Conservation (phyloP, 2,888 invertebrate genomes). For the Andrena bucephala region DNA sequence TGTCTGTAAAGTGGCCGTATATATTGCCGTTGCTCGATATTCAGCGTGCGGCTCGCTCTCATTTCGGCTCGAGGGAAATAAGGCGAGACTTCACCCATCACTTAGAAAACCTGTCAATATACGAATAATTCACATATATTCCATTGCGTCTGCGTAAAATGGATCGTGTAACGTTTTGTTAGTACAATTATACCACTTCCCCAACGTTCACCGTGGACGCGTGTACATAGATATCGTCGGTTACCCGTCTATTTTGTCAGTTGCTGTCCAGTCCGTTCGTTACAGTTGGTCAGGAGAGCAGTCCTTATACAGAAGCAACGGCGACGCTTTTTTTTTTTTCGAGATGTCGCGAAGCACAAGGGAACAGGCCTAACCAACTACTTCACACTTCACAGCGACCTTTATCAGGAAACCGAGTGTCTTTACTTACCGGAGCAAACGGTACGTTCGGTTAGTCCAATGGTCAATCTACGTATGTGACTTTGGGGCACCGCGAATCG, state of each 20-base stretch:
- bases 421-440: neutral
- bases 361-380: neutral
- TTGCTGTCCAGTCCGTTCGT: neutral
- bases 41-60: slow-evolving; percentile 78
- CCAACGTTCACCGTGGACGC: neutral
- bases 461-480: neutral
- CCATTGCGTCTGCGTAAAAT: slow-evolving; percentile 68
- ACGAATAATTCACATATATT: slow-evolving; percentile 80
- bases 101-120: slow-evolving; percentile 84
- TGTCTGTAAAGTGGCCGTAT: slow-evolving; percentile 52
- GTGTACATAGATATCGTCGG: neutral
- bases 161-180: slow-evolving; percentile 55
- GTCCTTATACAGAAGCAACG: neutral
- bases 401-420: neutral
- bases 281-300: neutral
- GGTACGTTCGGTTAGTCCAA: neutral
- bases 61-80: slow-evolving; percentile 80
- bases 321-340: neutral
- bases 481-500: too few species aligned
- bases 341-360: neutral
- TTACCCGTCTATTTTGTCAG: too few species aligned
- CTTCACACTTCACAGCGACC: neutral
- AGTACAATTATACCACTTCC: slow-evolving; percentile 46
- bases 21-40: slow-evolving; percentile 71
- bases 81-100: slow-evolving; percentile 82